A percentile compares a stretch with the other conserved stretches of the same genome.
These are phyloP conservation scores for Chlorospingus flavigularis DNA, from an alignment of 2,797 vertebrate species.

Conservation along the genomic window DNA sequence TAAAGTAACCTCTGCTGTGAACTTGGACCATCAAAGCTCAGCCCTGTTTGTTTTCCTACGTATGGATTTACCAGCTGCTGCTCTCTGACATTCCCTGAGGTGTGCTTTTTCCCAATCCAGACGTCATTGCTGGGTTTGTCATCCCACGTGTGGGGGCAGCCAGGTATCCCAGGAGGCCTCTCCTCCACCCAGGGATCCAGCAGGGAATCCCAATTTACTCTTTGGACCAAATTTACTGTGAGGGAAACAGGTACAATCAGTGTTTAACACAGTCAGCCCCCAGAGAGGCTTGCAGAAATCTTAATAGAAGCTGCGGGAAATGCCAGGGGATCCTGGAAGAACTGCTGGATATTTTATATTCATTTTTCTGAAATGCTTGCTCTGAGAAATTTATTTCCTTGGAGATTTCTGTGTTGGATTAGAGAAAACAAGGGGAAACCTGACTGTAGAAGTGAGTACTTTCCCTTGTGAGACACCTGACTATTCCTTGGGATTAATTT, in stretches of 20 bases:
- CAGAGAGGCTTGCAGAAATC: not conserved
- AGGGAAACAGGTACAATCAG: not conserved
- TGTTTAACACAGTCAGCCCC: not conserved
- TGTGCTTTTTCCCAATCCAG: slow-evolving; percentile 25
- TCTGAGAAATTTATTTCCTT: not conserved
- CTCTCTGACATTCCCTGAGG: slow-evolving; percentile 28
- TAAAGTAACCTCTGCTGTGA: slow-evolving; percentile 68
- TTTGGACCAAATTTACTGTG: not conserved
- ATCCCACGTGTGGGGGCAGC: not conserved
- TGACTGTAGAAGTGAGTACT: not conserved
- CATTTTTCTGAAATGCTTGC: not conserved
- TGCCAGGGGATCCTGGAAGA: not conserved
- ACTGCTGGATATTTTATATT: not conserved
- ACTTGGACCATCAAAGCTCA: slow-evolving; percentile 15
- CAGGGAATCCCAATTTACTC: not conserved
- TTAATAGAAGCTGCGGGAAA: not conserved
- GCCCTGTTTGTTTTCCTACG: slow-evolving; percentile 65
- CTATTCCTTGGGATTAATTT: not conserved
- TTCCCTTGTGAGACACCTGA: not conserved
- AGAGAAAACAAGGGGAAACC: not conserved
- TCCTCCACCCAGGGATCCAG: not conserved
- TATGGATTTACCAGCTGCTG: slow-evolving; percentile 65
- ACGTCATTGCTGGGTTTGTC: not conserved
- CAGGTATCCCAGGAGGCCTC: not conserved
- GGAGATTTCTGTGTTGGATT: not conserved